A percentile compares a stretch with the other conserved stretches of the same genome.
These are phyloP conservation scores for Bubo scandiacus DNA, from an alignment of 2,113 vertebrate genomes.

Conservation along the genomic window DNA sequence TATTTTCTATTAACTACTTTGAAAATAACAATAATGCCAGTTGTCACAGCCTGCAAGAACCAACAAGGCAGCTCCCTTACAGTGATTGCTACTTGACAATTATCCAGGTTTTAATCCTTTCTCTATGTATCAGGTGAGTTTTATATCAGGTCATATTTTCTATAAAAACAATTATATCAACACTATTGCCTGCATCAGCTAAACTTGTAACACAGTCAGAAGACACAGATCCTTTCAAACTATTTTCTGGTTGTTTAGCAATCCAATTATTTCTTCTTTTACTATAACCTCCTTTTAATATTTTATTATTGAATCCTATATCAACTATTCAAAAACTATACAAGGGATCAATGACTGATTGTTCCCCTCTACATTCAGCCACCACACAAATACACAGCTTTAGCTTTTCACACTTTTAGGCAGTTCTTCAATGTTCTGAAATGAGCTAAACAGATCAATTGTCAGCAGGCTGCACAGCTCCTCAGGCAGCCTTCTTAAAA, in stretches of 20 bases:
- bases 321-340: neutral
- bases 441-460: neutral
- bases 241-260: neutral
- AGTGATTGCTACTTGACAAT: neutral
- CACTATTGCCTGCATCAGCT: neutral
- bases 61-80: neutral
- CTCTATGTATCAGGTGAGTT: neutral
- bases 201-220: neutral
- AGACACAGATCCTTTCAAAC: neutral
- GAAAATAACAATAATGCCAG: neutral
- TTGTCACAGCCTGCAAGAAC: neutral
- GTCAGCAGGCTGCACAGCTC: neutral
- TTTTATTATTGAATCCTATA: neutral
- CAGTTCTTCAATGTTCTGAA: neutral
- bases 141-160: neutral
- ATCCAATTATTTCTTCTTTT: neutral
- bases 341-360: neutral
- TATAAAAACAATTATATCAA: neutral
- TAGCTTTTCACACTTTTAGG: neutral
- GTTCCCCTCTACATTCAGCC: neutral
- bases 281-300: neutral
- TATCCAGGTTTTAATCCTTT: neutral
- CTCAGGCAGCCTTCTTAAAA: neutral
- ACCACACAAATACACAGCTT: neutral
- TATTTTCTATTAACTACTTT: neutral